Conservation (phyloP, 2,113 vertebrate species). For the Nothoprocta pentlandii region DNA sequence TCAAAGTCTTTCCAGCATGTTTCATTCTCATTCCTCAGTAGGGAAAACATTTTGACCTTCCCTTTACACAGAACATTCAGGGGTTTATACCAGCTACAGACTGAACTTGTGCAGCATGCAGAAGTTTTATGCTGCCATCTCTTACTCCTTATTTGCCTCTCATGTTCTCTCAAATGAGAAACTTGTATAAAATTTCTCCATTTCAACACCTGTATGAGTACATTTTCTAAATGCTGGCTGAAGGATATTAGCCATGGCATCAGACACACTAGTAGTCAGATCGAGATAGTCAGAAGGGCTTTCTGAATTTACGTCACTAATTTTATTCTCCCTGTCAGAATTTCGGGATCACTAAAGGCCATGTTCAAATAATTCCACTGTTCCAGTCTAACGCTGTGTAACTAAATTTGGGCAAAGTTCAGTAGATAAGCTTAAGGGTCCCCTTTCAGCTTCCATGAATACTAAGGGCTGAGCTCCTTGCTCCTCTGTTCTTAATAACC, state of each 20-base stretch:
- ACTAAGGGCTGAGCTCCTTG: not conserved
- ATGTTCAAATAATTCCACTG: not conserved
- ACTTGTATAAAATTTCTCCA: not conserved
- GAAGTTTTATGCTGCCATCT: not conserved
- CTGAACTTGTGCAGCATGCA: not conserved
- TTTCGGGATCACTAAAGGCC: slow-evolving; percentile 31
- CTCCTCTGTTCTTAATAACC: not conserved
- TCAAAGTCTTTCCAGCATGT: not conserved
- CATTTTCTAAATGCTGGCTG: not conserved
- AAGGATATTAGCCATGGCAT: not conserved
- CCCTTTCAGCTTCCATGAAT: not conserved
- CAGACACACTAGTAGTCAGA: not conserved
- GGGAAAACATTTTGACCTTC: slow-evolving; percentile 42
- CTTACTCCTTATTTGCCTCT: not conserved
- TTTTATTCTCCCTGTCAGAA: slow-evolving; percentile 26
- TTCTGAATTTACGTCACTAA: not conserved
- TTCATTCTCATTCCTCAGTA: not conserved
- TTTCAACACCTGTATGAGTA: not conserved
- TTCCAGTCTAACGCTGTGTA: not conserved
- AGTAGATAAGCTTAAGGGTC: not conserved
- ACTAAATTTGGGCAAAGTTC: not conserved
- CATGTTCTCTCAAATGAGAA: not conserved
- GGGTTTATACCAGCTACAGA: not conserved
- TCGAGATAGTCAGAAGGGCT: not conserved
- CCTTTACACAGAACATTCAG: not conserved